A percentile compares a stretch with the other conserved stretches of the same genome.
These are phyloP conservation scores for Sorex maritimensis DNA, from an alignment of 2,797 vertebrate genomes.

Conservation along the genomic window DNA sequence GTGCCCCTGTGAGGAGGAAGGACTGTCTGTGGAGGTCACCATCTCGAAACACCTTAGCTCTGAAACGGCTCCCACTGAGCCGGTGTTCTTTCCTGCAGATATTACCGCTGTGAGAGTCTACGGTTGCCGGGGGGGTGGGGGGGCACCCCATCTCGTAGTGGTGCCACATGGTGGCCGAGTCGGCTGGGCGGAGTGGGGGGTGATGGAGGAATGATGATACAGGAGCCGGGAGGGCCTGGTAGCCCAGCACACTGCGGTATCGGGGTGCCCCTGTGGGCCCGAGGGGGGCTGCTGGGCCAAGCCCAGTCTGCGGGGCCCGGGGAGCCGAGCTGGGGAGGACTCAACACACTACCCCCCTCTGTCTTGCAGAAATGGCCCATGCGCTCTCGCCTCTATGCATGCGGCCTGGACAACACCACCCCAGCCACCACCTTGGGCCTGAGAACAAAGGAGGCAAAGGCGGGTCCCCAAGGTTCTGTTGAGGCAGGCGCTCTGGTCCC, in stretches of 20 bases:
- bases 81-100: no score
- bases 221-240: neutral
- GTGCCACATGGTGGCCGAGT: no score
- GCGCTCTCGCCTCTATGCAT: slow-evolving; percentile 94
- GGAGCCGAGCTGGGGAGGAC: neutral
- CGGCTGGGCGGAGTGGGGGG: no score
- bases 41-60: no score
- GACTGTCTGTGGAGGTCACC: no score
- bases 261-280: neutral
- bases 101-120: no score
- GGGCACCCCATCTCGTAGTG: no score
- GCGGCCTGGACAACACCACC: slow-evolving; percentile 88
- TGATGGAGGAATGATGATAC: neutral
- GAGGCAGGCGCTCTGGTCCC: neutral
- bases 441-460: slow-evolving; percentile 56
- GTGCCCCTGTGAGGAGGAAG: no score
- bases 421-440: neutral
- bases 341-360: neutral
- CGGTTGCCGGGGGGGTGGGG: no score
- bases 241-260: neutral
- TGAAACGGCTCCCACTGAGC: no score
- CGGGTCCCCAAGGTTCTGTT: slow-evolving; percentile 37
- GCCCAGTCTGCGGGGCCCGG: no score
- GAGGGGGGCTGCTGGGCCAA: neutral
- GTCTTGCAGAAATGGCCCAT: slow-evolving; percentile 95